phyloP scores from a whole-genome alignment of 2,888 invertebrate species.

The Horisme vitalbata region DNA sequence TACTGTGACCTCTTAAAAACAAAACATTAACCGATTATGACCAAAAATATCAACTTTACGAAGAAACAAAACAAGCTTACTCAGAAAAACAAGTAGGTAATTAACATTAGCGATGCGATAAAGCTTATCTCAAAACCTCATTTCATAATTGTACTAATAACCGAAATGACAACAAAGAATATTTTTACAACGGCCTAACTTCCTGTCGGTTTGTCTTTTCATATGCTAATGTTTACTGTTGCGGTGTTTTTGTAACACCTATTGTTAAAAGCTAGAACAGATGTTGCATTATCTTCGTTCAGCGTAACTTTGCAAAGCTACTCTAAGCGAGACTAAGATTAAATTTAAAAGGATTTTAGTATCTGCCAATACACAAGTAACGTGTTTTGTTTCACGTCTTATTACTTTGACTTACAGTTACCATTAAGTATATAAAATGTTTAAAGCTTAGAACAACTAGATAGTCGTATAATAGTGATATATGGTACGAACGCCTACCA shows the following conservation, averaged over 20 bases:
- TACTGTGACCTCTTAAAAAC: too few relatives aligned
- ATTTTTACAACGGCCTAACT: conserved; percentile 45
- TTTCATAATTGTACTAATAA: conserved; percentile 8
- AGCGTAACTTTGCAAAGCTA: too few relatives aligned
- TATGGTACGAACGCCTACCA: too few relatives aligned
- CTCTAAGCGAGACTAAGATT: too few relatives aligned
- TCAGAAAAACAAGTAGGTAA: background rate
- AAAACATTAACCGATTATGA: too few relatives aligned
- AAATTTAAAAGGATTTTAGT: too few relatives aligned
- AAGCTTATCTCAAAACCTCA: conserved; percentile 9
- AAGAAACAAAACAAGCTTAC: background rate
- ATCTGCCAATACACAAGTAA: too few relatives aligned
- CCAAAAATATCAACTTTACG: background rate
- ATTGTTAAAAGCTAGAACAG: conserved; percentile 17
- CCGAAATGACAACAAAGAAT: conserved; percentile 22
- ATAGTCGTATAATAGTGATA: too few relatives aligned
- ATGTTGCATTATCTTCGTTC: conserved; percentile 23
- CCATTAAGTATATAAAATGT: too few relatives aligned
- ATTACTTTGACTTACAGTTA: too few relatives aligned
- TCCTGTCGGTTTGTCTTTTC: conserved; percentile 51
- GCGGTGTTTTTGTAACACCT: conserved; percentile 36
- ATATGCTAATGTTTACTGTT: conserved; percentile 53
- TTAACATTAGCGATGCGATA: conserved; percentile 3
- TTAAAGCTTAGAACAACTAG: too few relatives aligned
- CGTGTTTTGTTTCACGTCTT: too few relatives aligned